Conservation (phyloP, 1,140 invertebrate species). For the Paramacrobiotus metropolitanus region DNA sequence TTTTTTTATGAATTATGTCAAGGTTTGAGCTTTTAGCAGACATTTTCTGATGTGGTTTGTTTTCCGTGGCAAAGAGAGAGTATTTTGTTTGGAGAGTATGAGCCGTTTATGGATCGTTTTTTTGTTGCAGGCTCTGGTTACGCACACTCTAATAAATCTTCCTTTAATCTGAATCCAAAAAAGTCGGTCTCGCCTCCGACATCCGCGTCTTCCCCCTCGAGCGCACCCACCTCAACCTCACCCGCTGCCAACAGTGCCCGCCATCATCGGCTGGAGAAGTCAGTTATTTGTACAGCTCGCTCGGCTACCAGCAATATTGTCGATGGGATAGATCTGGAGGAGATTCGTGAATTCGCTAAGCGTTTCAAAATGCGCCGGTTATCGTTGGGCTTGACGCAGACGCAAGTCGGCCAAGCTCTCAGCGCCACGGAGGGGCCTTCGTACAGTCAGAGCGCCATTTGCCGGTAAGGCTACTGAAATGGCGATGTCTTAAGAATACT, state of each 20-base stretch:
- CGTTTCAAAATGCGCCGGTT: conserved; percentile 78
- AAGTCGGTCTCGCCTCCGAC: not conserved
- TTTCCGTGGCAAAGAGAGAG: too few species aligned
- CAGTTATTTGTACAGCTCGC: not conserved
- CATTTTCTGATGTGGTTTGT: too few species aligned
- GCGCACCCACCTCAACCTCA: not conserved
- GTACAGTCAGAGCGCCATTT: conserved; percentile 94
- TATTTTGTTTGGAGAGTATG: too few species aligned
- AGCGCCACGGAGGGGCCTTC: conserved; percentile 86
- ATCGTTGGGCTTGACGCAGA: conserved; percentile 78
- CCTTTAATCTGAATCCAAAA: not conserved
- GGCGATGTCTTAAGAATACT: too few species aligned
- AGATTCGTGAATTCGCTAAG: conserved; percentile 94
- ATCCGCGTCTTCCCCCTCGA: not conserved
- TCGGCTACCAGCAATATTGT: conserved; percentile 40
- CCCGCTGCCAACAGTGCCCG: not conserved
- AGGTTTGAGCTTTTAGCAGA: too few species aligned
- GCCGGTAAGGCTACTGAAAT: conserved; percentile 70
- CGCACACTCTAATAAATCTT: not conserved
- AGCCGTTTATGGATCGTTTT: not conserved
- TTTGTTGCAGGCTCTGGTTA: not conserved
- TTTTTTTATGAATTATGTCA: too few species aligned
- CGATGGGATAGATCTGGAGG: conserved; percentile 84
- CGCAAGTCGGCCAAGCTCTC: conserved; percentile 77
- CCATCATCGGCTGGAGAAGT: not conserved